phyloP scores from a whole-genome alignment of 92 coral and sea anemone species.

The Porites evermanni region DNA sequence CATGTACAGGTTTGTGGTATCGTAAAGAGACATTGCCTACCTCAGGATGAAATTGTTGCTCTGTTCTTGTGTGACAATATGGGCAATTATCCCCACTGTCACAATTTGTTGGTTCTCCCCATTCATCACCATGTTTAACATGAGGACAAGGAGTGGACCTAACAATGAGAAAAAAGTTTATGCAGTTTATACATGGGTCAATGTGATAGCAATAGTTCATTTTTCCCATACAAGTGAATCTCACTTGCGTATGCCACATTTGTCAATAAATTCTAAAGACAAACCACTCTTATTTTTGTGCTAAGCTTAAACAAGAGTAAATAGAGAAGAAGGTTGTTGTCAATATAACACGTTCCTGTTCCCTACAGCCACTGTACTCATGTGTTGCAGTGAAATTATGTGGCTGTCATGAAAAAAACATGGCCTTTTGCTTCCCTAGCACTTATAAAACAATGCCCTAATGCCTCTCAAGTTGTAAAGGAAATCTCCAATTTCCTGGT shows the following conservation, averaged over 20 bases:
- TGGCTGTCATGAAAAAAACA: too few relatives aligned
- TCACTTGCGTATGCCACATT: too few relatives aligned
- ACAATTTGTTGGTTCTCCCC: constrained; percentile 99
- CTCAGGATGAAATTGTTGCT: constrained; percentile 99
- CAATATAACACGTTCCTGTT: too few relatives aligned
- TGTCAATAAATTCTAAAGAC: too few relatives aligned
- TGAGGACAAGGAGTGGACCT: constrained; percentile 99
- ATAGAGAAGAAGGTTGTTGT: too few relatives aligned
- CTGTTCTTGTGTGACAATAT: constrained; percentile 99
- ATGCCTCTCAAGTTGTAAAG: too few relatives aligned
- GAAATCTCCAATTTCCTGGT: not conserved
- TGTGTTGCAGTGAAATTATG: too few relatives aligned
- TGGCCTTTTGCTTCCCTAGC: too few relatives aligned
- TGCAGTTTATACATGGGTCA: not conserved
- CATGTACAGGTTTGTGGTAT: not conserved
- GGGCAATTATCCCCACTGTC: constrained; percentile 98
- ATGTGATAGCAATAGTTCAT: not conserved
- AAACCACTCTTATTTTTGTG: too few relatives aligned
- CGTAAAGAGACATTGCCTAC: constrained; percentile 34
- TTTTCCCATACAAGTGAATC: not conserved
- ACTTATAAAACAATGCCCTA: too few relatives aligned
- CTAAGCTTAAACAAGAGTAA: too few relatives aligned
- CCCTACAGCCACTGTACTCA: too few relatives aligned
- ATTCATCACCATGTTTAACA: constrained; percentile 99
- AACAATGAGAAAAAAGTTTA: not conserved